phyloP scores from a whole-genome alignment of 1,140 invertebrate genomes.

The Mylabris phalerata region DNA sequence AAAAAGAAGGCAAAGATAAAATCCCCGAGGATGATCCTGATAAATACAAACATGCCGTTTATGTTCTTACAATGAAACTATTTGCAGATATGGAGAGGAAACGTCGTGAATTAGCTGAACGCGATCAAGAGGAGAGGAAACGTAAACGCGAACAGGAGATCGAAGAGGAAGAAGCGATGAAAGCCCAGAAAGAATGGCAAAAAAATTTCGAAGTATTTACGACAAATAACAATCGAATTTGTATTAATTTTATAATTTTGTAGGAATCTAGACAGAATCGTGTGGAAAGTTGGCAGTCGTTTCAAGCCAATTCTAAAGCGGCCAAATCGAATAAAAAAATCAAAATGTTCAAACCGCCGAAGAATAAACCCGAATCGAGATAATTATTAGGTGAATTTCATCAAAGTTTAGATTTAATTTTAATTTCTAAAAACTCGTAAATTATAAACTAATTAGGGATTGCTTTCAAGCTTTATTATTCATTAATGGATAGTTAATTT shows the following conservation, averaged over 20 bases:
- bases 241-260: conserved; percentile 29
- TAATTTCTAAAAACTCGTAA: background rate
- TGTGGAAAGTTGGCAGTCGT: conserved; percentile 93
- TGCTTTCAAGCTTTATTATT: too few species aligned
- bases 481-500: too few species aligned
- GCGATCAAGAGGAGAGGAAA: conserved; percentile 92
- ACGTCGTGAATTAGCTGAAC: conserved; percentile 72
- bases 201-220: conserved; percentile 87
- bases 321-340: conserved; percentile 68
- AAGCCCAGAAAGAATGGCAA: conserved; percentile 90
- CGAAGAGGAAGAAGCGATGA: conserved; percentile 82
- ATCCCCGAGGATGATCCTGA: conserved; percentile 93
- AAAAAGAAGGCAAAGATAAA: conserved; percentile 80
- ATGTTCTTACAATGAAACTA: conserved; percentile 97
- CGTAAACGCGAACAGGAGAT: conserved; percentile 91
- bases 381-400: conserved; percentile 44
- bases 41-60: conserved; percentile 89
- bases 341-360: conserved; percentile 84
- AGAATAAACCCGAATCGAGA: conserved; percentile 92
- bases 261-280: conserved; percentile 88
- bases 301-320: conserved; percentile 67
- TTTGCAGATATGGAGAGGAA: conserved; percentile 95
- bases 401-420: background rate
- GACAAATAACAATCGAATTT: background rate
- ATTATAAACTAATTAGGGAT: too few species aligned